Conservation (phyloP, 1,140 invertebrate species). For the Chelonus insularis region DNA sequence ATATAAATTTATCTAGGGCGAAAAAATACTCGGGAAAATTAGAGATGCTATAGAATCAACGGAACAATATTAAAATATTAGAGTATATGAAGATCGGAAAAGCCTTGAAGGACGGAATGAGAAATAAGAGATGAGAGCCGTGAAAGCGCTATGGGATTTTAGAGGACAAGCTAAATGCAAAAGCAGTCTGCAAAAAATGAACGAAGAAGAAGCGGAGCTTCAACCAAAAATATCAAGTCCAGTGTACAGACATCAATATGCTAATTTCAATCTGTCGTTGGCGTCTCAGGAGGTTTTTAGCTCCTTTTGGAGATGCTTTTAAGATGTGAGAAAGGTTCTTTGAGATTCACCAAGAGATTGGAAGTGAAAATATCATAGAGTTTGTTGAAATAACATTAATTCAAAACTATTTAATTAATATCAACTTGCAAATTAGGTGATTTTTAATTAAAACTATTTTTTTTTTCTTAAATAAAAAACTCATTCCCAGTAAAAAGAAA, state of each 20-base stretch:
- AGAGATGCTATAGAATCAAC: constrained; percentile 35
- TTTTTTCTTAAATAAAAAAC: too few species aligned
- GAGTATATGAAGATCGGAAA: constrained; percentile 42
- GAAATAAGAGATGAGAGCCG: constrained; percentile 39
- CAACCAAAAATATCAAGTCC: constrained; percentile 32
- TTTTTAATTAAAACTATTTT: too few species aligned
- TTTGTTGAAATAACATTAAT: too few species aligned
- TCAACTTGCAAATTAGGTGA: too few species aligned
- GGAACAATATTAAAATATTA: constrained; percentile 51
- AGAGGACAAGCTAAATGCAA: constrained; percentile 11
- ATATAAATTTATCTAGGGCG: constrained; percentile 20
- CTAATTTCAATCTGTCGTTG: constrained; percentile 54
- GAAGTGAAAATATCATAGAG: too few species aligned
- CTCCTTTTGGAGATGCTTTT: constrained; percentile 24
- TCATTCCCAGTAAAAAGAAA: too few species aligned
- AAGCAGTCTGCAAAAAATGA: too few species aligned
- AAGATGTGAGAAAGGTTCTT: too few species aligned
- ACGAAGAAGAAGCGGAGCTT: constrained; percentile 34
- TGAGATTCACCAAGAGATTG: too few species aligned
- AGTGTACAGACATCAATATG: constrained; percentile 48
- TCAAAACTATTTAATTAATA: too few species aligned
- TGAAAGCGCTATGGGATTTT: constrained; percentile 18
- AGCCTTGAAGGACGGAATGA: constrained; percentile 35
- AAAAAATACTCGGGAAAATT: too few species aligned
- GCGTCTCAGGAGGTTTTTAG: constrained; percentile 40